Evolutionary conservation across 37 sponge, comb jelly and placozoan species (phyloP).

Genomic region (Theonella swinhoei): DNA sequence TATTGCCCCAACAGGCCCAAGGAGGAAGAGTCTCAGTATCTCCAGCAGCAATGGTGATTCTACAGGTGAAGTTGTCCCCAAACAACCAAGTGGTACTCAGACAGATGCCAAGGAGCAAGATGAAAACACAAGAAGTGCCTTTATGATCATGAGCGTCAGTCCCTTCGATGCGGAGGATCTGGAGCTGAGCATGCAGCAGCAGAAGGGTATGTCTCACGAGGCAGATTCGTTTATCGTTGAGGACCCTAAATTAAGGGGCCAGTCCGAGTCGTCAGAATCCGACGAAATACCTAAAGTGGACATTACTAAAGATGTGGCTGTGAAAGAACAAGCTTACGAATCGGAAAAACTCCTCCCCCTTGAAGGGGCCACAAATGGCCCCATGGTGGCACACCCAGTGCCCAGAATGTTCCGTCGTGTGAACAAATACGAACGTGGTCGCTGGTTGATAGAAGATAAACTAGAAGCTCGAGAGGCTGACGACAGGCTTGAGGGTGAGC

Average conservation of each 20-base stretch:
- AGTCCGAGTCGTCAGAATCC: not conserved
- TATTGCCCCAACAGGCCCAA: not conserved
- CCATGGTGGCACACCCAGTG: slow-evolving; percentile 8
- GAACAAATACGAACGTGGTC: slow-evolving; percentile 26
- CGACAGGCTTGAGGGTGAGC: slow-evolving; percentile 3
- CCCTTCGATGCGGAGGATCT: not conserved
- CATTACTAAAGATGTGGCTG: not conserved
- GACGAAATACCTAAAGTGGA: not conserved
- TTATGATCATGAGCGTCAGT: slow-evolving; percentile 50
- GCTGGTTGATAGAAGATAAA: slow-evolving; percentile 31
- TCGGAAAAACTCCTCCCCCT: not conserved
- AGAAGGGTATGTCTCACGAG: not conserved
- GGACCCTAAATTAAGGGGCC: not conserved
- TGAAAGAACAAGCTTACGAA: not conserved
- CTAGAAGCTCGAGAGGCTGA: not conserved
- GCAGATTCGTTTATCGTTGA: not conserved
- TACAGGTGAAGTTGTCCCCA: too few species aligned
- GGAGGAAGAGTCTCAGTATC: too few species aligned
- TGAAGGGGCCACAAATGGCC: slow-evolving; percentile 4
- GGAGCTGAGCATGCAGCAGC: not conserved
- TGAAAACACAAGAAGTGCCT: slow-evolving; percentile 37
- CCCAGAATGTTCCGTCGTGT: slow-evolving; percentile 27
- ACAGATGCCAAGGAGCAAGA: too few species aligned
- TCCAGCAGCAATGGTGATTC: too few species aligned
- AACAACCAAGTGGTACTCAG: too few species aligned